Evolutionary conservation across 2,113 vertebrate genomes (phyloP).

Genomic region (Lasiurus borealis): DNA sequence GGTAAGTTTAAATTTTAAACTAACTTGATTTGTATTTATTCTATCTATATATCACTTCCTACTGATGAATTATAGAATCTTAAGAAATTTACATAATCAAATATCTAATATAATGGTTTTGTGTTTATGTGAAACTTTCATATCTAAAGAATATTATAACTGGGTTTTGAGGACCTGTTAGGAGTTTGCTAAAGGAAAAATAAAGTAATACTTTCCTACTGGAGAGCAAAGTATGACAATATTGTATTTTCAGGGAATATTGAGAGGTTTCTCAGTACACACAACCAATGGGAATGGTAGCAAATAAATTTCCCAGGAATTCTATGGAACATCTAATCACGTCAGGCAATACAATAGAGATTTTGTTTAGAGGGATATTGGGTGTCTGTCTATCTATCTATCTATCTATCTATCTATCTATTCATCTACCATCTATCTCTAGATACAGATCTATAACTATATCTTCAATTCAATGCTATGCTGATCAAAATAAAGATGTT

Average conservation of each 20-base stretch:
- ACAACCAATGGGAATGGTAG: neutral
- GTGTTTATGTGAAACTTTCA: neutral
- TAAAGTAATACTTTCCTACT: neutral
- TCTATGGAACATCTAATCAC: neutral
- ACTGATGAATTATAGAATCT: neutral
- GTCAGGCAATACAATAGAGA: neutral
- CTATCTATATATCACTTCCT: neutral
- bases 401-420: neutral
- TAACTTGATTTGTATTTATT: neutral
- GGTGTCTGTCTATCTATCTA: neutral
- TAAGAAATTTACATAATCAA: neutral
- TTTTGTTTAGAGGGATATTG: neutral
- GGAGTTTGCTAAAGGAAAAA: neutral
- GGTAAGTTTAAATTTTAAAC: neutral
- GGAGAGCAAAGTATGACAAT: neutral
- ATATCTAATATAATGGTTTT: neutral
- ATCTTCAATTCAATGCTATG: neutral
- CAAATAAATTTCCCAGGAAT: neutral
- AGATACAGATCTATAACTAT: neutral
- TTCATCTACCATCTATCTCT: neutral
- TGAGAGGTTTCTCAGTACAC: neutral
- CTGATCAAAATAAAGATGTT: slow-evolving; percentile 47
- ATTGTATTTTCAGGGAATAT: neutral
- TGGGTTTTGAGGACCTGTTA: neutral
- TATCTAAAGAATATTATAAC: neutral